Evolutionary conservation across 2,888 invertebrate genomes (phyloP).

Genomic region (Cepaea hortensis): DNA sequence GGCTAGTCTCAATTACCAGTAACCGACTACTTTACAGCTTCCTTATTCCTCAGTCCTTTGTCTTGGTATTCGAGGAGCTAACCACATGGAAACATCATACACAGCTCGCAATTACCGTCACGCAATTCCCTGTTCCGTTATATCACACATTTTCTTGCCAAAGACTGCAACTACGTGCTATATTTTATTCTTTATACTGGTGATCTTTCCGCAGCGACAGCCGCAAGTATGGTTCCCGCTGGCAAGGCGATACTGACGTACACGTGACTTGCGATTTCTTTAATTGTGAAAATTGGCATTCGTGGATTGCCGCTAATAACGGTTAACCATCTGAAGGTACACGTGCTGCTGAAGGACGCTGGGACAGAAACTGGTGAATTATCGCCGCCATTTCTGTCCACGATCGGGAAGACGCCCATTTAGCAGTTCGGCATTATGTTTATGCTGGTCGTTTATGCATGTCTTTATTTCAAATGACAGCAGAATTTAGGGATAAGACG

Average conservation of each 20-base stretch:
- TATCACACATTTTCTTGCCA: neutral
- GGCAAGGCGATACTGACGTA: constrained; percentile 24
- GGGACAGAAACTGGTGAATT: constrained; percentile 17
- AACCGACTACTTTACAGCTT: no score
- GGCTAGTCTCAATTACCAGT: no score
- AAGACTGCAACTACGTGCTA: neutral
- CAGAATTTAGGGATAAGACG: constrained; percentile 20
- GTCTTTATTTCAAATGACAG: constrained; percentile 16
- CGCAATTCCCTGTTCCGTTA: neutral
- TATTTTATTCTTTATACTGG: neutral
- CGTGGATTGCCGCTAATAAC: constrained; percentile 31
- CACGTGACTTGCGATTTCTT: constrained; percentile 43
- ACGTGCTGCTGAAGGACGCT: constrained; percentile 4
- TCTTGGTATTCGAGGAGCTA: no score
- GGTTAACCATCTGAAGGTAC: constrained; percentile 15
- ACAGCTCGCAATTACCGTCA: neutral
- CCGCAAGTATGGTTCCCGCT: constrained; percentile 5
- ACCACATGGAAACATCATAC: neutral
- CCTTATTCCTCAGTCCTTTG: no score
- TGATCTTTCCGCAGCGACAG: neutral
- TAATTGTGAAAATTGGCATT: constrained; percentile 39
- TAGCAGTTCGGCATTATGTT: constrained; percentile 24
- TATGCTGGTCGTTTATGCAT: constrained; percentile 10
- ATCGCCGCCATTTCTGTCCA: constrained; percentile 40
- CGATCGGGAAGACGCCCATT: constrained; percentile 33